Base-by-base conservation (phyloP, 2,888 invertebrate species). In the Rhorus exstirpatorius region DNA sequence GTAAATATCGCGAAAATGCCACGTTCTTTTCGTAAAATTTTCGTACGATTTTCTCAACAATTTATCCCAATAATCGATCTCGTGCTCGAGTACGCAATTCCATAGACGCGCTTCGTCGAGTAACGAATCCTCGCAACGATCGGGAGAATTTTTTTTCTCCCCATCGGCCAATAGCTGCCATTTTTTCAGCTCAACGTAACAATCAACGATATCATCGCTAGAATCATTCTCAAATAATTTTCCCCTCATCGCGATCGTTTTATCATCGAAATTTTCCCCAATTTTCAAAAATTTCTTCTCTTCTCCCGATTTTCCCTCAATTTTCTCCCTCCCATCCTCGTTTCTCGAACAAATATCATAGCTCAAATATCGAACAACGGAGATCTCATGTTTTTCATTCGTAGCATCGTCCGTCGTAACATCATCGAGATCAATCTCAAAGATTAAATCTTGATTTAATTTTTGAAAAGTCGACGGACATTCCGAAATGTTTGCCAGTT, bases 41-140 rank as follows among this genome's bases (percentile, higher is more conserved):
- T 81, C 81, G 26, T 78, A 79, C 3, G 81, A 61, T 6, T 70
- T 17, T 2, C 31, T 3, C 19, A n/a, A 19, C 8, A 24, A 55
- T n/a, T 84, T 78, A 53, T 86, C 75, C 41, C 91, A 85, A 67
- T 86, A 78, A 44, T 49, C 68, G 17, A 92, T 89, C 82, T 92
- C 91, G 72, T 86, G 83, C 17, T 87, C 83, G 14, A 92, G 81
- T 8, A 85, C 76, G 41, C 86, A 68, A 79, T 90, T 92, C 92
- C 92, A 92, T 1, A 72, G 77, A 12, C 35, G 46, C 61, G 88
- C 89, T 75, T 87, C 71, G 51, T 75, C 67, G 8, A 85, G 31
- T 1, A 84, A 63, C 24, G 49, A 14, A 21, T 85, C 81, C 70
- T 87, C 87, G 31, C 46, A 10, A 7, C 53, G 31, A 17, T 35